Conservation (phyloP, 1,140 invertebrate species). For the Zaprionus kolodkinae region DNA sequence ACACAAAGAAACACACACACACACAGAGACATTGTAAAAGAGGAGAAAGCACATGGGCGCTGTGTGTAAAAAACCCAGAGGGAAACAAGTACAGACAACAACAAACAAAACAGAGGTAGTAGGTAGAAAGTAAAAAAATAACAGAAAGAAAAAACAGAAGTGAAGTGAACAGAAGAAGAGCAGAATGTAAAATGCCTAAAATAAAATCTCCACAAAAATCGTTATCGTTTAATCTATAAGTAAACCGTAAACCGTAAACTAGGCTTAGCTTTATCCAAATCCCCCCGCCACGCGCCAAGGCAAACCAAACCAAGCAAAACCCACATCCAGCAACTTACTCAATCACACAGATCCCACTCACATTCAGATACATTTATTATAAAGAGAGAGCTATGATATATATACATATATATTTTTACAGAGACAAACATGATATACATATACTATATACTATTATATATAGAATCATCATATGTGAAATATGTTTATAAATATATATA, state of each 20-base stretch:
- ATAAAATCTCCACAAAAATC: conserved; percentile 49
- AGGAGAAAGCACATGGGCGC: neutral
- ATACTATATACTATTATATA: conserved; percentile 6
- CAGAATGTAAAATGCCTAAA: conserved; percentile 14
- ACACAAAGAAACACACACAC: no score
- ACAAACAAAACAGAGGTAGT: neutral
- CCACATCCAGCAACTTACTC: neutral
- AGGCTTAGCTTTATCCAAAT: conserved; percentile 65
- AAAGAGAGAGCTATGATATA: conserved; percentile 4
- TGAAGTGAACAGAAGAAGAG: neutral
- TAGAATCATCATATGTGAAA: no score
- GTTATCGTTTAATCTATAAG: conserved; percentile 52
- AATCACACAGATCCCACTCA: no score
- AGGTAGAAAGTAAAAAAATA: neutral
- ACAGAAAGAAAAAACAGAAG: neutral
- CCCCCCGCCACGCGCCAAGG: conserved; percentile 13
- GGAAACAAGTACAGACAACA: neutral
- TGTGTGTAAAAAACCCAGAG: neutral
- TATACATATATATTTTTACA: conserved; percentile 38
- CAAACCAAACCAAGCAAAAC: neutral
- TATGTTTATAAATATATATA: conserved; percentile 7
- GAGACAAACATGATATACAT: conserved; percentile 25
- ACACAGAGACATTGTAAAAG: neutral
- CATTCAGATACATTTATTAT: conserved; percentile 43
- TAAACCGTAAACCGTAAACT: conserved; percentile 59